Conservation (phyloP, 2,113 vertebrate species). For the Nematolebias whitei region DNA sequence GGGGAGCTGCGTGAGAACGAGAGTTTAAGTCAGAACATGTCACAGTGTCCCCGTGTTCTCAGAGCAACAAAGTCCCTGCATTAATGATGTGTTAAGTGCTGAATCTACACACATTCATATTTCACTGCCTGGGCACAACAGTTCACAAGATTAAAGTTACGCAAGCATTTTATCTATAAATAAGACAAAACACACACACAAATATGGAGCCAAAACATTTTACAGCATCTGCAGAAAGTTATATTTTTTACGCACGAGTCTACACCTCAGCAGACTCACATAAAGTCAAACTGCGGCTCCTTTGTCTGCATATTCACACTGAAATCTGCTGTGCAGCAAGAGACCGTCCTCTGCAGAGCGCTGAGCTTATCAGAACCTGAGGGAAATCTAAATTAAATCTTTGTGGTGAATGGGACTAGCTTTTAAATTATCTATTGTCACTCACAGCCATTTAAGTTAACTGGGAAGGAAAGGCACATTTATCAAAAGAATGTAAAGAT, state of each 20-base stretch:
- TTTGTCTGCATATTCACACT: slow-evolving; percentile 58
- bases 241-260: slow-evolving; percentile 33
- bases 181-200: slow-evolving; percentile 13
- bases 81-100: slow-evolving; percentile 71
- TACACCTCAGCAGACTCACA: slow-evolving; percentile 38
- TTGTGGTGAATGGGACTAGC: slow-evolving; percentile 58
- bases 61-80: slow-evolving; percentile 47
- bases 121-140: slow-evolving; percentile 45
- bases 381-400: slow-evolving; percentile 80
- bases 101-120: slow-evolving; percentile 65
- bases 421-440: slow-evolving; percentile 59
- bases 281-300: slow-evolving; percentile 42
- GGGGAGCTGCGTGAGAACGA: background rate
- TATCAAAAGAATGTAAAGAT: slow-evolving; percentile 34
- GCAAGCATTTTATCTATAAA: slow-evolving; percentile 25
- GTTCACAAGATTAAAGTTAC: slow-evolving; percentile 44
- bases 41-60: slow-evolving; percentile 10
- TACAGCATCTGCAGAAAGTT: slow-evolving; percentile 25
- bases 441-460: slow-evolving; percentile 62
- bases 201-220: slow-evolving; percentile 17
- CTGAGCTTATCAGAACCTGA: slow-evolving; percentile 65
- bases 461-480: slow-evolving; percentile 54
- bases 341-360: slow-evolving; percentile 59
- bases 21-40: background rate
- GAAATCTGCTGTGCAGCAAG: slow-evolving; percentile 61